Evolutionary conservation across 2,797 vertebrate genomes (phyloP), one percentile per base, ranked within the genome.

Genomic region (Muscicapa comitata): DNA sequence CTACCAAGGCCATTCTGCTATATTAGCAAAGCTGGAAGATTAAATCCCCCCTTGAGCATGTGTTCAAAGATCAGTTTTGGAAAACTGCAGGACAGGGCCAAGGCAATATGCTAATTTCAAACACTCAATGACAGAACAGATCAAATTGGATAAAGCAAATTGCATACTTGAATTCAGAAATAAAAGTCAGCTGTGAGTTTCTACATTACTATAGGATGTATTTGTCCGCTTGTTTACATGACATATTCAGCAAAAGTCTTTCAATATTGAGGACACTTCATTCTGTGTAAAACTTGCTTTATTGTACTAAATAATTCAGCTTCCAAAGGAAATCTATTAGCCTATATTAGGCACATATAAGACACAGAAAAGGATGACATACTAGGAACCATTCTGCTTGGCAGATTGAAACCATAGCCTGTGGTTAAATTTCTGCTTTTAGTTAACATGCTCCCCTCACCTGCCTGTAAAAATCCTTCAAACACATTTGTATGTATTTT

Each of bases 371-470:
- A 74, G 10, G 25, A 50, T 51, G 6, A 40, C 53, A 10, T 43
- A 29, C 37, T 72, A 65, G 23, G 21, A 88, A 40, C 3, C 24
- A 31, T 18, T 23, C 2, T 31, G 9, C 29, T 25, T 13, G 5
- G 16, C 31, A 57, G 8, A 7, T 70, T 61, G 38, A 89, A 94
- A 65, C 3, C 11, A 29, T 4, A 78, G 21, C 9, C 38, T 57
- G n/a, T 54, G 11, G 10, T 61, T 50, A 66, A 51, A 15, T 42
- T 11, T 37, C 43, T 75, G 19, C 38, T 88, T 91, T 77, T 20
- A 67, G 11, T 43, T 67, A 45, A 43, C 20, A 3, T 48, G 26
- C 19, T 65, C 2, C 14, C 10, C 1, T 5, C 14, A 26, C 0
- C 1, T 17, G 14, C 16, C 14, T 17, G 24, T 20, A 43, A 1